Base-by-base conservation (phyloP, 2,113 vertebrate genomes). In the Chloropsis cyanopogon region DNA sequence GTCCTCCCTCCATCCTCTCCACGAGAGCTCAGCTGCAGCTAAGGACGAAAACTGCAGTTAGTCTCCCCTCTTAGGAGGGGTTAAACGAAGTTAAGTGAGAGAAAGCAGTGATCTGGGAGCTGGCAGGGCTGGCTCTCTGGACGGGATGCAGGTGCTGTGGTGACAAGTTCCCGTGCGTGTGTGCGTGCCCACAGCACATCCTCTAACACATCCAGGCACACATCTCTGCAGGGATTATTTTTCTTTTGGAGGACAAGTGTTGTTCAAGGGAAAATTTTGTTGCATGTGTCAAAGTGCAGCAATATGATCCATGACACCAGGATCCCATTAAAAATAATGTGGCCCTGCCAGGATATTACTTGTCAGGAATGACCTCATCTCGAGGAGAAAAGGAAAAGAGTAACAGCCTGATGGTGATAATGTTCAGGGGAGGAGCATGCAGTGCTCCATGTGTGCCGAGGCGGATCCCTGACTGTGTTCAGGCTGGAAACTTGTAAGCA, bases 311-410 rank as follows among this genome's bases (percentile, higher is more conserved):
- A 3, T 68, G 64, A 57, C 9, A 37, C 57, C 15, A 49, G 82
- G 63, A 84, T 39, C 9, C 65, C 15, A 17, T 87, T 78, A 86
- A 77, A 96, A 86, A 85, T 33, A 31, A n/a, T 61, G 64, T 57
- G n/a, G 29, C 59, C 90, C 52, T 29, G 14, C 39, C 78, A 64
- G 63, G 94, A 83, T 49, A 24, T 93, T 96, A 77, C 57, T 84
- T 75, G 25, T 57, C 29, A 33, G 63, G 12, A 26, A 29, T 81
- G 85, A 80, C 73, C 65, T 88, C 11, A 5, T 35, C 76, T 88
- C 6, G 15, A 57, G 33, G 33, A 70, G 50, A 86, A 71, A 33
- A 13, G 53, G 64, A 14, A 21, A 80, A 41, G 12, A 70, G 8
- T 52, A 59, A 18, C 41, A 68, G 79, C 22, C 25, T 8, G 19